phyloP scores from a whole-genome alignment of 2,888 invertebrate species.

The Zaprionus lineosus region DNA sequence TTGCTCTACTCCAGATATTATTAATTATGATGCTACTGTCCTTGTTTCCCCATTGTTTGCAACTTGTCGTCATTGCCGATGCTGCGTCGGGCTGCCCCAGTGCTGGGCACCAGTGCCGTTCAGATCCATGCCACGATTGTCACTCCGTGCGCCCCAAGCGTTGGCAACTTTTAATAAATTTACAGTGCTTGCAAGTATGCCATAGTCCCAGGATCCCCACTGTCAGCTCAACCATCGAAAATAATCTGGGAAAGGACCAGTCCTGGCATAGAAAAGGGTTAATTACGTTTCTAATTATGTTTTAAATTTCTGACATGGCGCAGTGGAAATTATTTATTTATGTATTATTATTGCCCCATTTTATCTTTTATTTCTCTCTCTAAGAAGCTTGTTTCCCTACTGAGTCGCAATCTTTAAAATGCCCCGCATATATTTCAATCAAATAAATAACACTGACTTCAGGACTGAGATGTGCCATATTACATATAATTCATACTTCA shows the following conservation, averaged over 20 bases:
- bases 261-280: conserved; percentile 60
- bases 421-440: no score
- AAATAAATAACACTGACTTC: no score
- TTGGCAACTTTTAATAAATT: conserved; percentile 77
- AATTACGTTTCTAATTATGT: conserved; percentile 80
- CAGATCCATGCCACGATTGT: conserved; percentile 73
- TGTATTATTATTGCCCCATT: conserved; percentile 67
- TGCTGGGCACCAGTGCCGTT: conserved; percentile 49
- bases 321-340: conserved; percentile 76
- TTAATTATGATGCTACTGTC: conserved; percentile 48
- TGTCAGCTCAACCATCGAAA: conserved; percentile 43
- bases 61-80: conserved; percentile 49
- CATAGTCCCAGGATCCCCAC: conserved; percentile 6
- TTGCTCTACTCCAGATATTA: conserved; percentile 39
- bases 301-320: conserved; percentile 75
- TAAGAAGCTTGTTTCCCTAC: background rate
- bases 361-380: conserved; percentile 15
- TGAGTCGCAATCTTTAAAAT: no score
- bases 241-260: conserved; percentile 60
- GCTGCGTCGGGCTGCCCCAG: conserved; percentile 50
- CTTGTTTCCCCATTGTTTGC: conserved; percentile 63
- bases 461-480: no score
- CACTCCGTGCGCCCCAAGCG: conserved; percentile 74
- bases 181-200: conserved; percentile 28
- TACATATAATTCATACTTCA: no score